Percentiles rank a stretch among this genome's conserved stretches.
Conservation (phyloP, 2,888 invertebrate species). For the Euspilapteryx auroguttella region DNA sequence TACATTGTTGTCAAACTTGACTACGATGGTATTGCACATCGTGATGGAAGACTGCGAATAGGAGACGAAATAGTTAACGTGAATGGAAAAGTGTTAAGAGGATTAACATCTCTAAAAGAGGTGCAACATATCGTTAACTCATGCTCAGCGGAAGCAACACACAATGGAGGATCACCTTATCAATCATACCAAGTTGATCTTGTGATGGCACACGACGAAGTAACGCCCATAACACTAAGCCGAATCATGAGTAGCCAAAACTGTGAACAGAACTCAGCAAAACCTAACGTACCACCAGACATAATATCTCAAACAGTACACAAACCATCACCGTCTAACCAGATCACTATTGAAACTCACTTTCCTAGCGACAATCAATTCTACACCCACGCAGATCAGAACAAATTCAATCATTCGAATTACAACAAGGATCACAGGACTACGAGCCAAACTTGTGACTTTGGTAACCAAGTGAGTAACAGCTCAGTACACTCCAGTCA, state of each 20-base stretch:
- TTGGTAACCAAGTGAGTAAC: conserved; percentile 32
- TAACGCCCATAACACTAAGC: conserved; percentile 53
- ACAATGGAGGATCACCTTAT: conserved; percentile 33
- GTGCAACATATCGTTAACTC: conserved; percentile 62
- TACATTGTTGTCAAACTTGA: conserved; percentile 67
- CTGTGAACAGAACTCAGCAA: conserved; percentile 20
- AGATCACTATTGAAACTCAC: conserved; percentile 48
- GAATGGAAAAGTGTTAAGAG: conserved; percentile 79
- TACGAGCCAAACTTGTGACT: conserved; percentile 26
- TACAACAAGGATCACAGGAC: conserved; percentile 16
- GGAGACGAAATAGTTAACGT: conserved; percentile 91
- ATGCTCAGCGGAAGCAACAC: conserved; percentile 44
- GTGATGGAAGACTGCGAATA: conserved; percentile 78
- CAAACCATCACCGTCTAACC: conserved; percentile 35
- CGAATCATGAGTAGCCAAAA: conserved; percentile 39
- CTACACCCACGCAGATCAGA: conserved; percentile 16
- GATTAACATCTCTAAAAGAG: conserved; percentile 68
- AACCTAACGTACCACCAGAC: conserved; percentile 38
- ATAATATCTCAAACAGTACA: conserved; percentile 48
- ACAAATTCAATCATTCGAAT: conserved; percentile 15
- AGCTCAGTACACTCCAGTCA: conserved; percentile 29
- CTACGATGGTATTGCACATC: conserved; percentile 68
- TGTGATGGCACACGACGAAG: conserved; percentile 67
- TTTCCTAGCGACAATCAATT: conserved; percentile 37
- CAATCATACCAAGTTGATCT: conserved; percentile 60